Evolutionary conservation across 2,888 invertebrate species (phyloP), one percentile per base, ranked within the genome.

Genomic region (Drosophila birchii): DNA sequence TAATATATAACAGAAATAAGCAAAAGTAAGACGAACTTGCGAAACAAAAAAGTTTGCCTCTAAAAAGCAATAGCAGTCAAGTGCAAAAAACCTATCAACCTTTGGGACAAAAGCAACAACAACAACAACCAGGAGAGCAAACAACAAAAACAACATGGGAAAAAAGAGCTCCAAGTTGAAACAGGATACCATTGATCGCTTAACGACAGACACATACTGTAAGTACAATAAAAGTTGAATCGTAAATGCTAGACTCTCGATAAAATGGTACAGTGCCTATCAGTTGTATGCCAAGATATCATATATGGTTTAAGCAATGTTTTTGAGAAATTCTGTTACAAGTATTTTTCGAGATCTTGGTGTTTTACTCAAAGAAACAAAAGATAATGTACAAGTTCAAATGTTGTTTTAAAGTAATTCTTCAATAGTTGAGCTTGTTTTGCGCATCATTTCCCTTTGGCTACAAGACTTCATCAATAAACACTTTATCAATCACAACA

Each of bases 151-250:
- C 86, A 95, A 94, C 90, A 98, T 98, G 98, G 98, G 98, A 91
- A 98, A 98, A 95, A 97, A 97, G 93, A 97, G 97, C 92, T 98
- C 98, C 72, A 98, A 98, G 94, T 95, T 98, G 93, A 98, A 97
- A 95, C 96, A 97, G 93, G 98, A 98, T 93, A 97, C 98, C 90
- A 97, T 98, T 92, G 97, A 97, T 93, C 95, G 97, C 88, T 95
- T 98, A 87, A 98, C 97, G 86, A 96, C 95, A 81, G 97, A 96
- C 89, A 98, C 98, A 81, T 98, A 98, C 94, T 98, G 98, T 98
- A 93, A 97, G 97, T 91, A 89, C 51, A 23, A 63, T 32, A 7
- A 38, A 51, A 32, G 38, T 18, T 11, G 4, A n/a, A 36, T 7
- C 36, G 38, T 16, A 12, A n/a, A 20, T 23, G n/a, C 5, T 1